Conservation (phyloP, 2,888 invertebrate genomes). For the Trissolcus brochymenae region DNA sequence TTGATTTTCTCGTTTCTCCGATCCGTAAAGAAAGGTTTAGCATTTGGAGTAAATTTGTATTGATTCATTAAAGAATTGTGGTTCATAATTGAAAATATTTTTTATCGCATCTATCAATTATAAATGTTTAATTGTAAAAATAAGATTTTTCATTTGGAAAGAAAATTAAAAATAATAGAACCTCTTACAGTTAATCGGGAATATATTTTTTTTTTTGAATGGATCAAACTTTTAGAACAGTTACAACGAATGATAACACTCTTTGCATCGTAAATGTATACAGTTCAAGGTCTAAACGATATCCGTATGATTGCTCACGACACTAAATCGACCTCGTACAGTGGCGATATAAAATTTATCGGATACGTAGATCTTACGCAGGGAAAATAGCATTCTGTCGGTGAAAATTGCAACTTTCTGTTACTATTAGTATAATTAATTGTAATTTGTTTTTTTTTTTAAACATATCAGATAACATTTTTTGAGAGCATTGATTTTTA, state of each 20-base stretch:
- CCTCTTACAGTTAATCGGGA: background rate
- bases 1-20: too few species aligned
- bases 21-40: too few species aligned
- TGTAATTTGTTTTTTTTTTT: background rate
- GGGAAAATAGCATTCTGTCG: slow-evolving; percentile 1
- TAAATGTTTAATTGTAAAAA: too few species aligned
- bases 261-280: slow-evolving; percentile 31
- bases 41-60: too few species aligned
- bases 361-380: slow-evolving; percentile 3
- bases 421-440: background rate
- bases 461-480: background rate
- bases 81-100: too few species aligned
- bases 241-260: slow-evolving; percentile 10
- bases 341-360: slow-evolving; percentile 19
- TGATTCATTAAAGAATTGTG: too few species aligned
- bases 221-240: slow-evolving; percentile 12
- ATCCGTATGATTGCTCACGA: slow-evolving; percentile 32
- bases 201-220: background rate
- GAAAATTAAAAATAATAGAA: background rate
- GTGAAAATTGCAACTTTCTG: background rate
- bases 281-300: slow-evolving; percentile 34
- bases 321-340: slow-evolving; percentile 19
- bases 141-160: background rate
- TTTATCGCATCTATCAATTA: too few species aligned
- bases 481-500: background rate